Conservation (phyloP, 2,113 vertebrate genomes). For the Eleginops maclovinus region DNA sequence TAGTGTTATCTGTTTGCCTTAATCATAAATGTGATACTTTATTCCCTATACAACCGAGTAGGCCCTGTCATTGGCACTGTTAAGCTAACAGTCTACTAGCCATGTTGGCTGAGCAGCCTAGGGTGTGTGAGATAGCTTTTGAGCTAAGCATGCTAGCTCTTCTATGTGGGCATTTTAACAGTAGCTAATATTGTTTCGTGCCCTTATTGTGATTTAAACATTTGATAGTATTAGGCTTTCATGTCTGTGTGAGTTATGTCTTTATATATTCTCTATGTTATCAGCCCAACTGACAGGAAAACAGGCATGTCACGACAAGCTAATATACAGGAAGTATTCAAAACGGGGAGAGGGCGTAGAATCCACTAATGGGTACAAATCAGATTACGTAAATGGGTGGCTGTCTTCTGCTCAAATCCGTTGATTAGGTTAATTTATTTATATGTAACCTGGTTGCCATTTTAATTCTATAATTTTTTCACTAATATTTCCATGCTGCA, state of each 20-base stretch:
- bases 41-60: not conserved
- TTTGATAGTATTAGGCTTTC: not conserved
- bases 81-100: slow-evolving; percentile 4
- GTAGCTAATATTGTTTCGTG: not conserved
- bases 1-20: not conserved
- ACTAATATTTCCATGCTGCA: too few species aligned
- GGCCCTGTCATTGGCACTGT: not conserved
- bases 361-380: not conserved
- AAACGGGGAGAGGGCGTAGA: slow-evolving; percentile 29
- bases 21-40: not conserved
- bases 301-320: slow-evolving; percentile 8
- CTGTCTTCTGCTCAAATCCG: not conserved
- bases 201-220: rapidly evolving
- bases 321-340: not conserved
- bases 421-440: not conserved
- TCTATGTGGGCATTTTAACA: not conserved
- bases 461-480: not conserved
- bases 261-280: too few species aligned
- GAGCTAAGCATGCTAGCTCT: not conserved
- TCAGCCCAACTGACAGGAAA: not conserved
- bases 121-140: not conserved
- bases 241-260: not conserved
- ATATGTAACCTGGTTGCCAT: not conserved
- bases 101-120: not conserved
- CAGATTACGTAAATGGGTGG: not conserved